Evolutionary conservation across 2,888 invertebrate species (phyloP), one percentile per base, ranked within the genome.

Genomic region (Apamea monoglypha): DNA sequence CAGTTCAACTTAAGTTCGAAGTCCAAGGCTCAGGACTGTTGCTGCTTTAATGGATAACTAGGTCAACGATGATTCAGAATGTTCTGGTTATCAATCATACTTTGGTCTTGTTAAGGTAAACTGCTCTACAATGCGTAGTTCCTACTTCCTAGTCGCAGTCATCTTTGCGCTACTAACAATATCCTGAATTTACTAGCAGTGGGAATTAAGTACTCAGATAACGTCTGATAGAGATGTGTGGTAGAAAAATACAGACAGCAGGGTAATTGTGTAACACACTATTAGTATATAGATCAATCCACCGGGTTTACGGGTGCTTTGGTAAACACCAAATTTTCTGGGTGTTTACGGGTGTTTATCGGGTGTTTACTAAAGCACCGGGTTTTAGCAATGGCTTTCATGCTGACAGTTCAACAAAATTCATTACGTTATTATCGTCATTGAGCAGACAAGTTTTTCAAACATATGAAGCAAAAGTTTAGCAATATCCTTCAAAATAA

Each of bases 1-100:
- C 53, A 25, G 79, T 50, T 21, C 25, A 50, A 36, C n/a, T 1
- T 40, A 40, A 83, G 67, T 68, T 32, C 83, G 36, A 53, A 80
- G 61, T 83, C 83, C 80, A 80, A 80, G 67, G 80, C 0, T 40
- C 14, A 16, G 76, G 8, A 32, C 56, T 50, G 14, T 75, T 59
- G 59, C 66, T 61, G 29, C 59, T 63, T 21, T 25, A 47, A 76
- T 36, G 56, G 53, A n/a, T 36, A 68, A 53, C 36, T 68, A 53
- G 71, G 74, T 74, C 68, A 82, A 68, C 40, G n/a, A 74, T 74
- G 74, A 74, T 50, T 56, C 75, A 82, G 61, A 71, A 69, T 18
- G 74, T 64, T 80, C 80, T 85, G 69, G 84, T 71, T 40, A 85
- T 84, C 73, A 80, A 80, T 80, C 83, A 80, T 80, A 80, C 36